phyloP scores from a whole-genome alignment of 2,888 invertebrate genomes.

The Nymphalis c-album region DNA sequence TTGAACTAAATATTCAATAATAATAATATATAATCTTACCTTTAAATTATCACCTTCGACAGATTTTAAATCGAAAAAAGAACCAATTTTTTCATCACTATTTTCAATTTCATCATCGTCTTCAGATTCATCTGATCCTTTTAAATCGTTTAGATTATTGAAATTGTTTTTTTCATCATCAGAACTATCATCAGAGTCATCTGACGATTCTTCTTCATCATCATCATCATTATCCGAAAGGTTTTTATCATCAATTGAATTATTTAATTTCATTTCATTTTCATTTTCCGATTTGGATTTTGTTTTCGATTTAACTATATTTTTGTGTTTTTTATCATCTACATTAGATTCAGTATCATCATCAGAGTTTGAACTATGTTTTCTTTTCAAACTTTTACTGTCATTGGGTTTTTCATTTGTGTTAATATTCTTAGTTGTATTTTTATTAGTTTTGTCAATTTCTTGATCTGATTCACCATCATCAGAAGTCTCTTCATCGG shows the following conservation, averaged over 20 bases:
- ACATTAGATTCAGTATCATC: slow-evolving; percentile 27
- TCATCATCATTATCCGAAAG: slow-evolving; percentile 28
- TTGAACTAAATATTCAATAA: too few species aligned
- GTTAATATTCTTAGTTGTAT: not conserved
- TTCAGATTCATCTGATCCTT: slow-evolving; percentile 69
- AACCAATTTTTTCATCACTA: slow-evolving; percentile 51
- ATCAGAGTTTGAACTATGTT: slow-evolving; percentile 22
- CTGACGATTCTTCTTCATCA: slow-evolving; percentile 21
- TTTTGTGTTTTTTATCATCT: not conserved
- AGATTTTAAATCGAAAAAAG: slow-evolving; percentile 62
- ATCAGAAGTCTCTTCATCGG: slow-evolving; percentile 3
- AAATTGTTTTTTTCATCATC: slow-evolving; percentile 53
- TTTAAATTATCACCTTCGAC: slow-evolving; percentile 65
- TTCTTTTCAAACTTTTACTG: slow-evolving; percentile 30
- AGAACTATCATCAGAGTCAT: slow-evolving; percentile 28
- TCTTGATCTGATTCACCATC: slow-evolving; percentile 40
- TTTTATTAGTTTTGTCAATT: slow-evolving; percentile 33
- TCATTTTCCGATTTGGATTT: not conserved
- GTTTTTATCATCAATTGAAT: not conserved
- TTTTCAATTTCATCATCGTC: slow-evolving; percentile 50
- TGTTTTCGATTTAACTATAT: not conserved
- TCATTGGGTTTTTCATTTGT: not conserved
- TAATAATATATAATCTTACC: too few species aligned
- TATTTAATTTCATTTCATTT: not conserved
- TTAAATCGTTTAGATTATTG: slow-evolving; percentile 73